These are phyloP conservation scores for Myripristis jacobus DNA, from an alignment of 2,797 vertebrate species.

Conservation along the genomic window DNA sequence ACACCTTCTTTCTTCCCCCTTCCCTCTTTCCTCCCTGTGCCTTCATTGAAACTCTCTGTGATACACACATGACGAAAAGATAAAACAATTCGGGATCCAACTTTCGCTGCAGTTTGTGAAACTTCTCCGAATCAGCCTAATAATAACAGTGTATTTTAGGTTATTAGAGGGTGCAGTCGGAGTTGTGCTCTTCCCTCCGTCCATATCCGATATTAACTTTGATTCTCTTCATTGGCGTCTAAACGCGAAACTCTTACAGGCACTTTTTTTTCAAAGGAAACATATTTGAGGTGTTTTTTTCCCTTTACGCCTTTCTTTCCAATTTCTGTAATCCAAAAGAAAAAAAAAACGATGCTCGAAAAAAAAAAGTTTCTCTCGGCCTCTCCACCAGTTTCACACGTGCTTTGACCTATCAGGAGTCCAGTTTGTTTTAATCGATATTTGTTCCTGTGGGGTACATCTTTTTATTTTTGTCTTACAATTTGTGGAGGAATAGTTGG, in stretches of 20 bases:
- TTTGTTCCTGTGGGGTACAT: neutral
- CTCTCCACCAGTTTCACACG: conserved; percentile 17
- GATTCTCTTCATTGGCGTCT: neutral
- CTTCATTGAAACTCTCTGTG: conserved; percentile 55
- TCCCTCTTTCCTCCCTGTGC: conserved; percentile 18
- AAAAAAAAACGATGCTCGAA: conserved; percentile 6
- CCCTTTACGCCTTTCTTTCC: conserved; percentile 10
- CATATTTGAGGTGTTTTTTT: conserved; percentile 37
- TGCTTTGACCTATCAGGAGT: conserved; percentile 3
- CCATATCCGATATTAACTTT: conserved; percentile 42
- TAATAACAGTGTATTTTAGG: conserved; percentile 4
- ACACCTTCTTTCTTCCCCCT: conserved; percentile 51
- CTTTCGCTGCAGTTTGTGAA: conserved; percentile 44
- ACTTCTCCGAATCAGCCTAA: conserved; percentile 32
- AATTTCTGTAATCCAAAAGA: neutral
- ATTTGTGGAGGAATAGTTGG: conserved; percentile 3
- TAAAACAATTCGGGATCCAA: conserved; percentile 7
- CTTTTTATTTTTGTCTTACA: neutral
- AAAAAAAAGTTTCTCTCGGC: conserved; percentile 11
- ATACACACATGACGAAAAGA: conserved; percentile 13
- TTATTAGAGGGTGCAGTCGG: conserved; percentile 8
- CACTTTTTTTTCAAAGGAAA: conserved; percentile 38
- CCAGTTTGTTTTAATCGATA: neutral
- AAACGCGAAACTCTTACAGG: conserved; percentile 37
- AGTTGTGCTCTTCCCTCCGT: conserved; percentile 24